Base-by-base conservation (phyloP, 2,888 invertebrate genomes). In the Aporophyla lueneburgensis region DNA sequence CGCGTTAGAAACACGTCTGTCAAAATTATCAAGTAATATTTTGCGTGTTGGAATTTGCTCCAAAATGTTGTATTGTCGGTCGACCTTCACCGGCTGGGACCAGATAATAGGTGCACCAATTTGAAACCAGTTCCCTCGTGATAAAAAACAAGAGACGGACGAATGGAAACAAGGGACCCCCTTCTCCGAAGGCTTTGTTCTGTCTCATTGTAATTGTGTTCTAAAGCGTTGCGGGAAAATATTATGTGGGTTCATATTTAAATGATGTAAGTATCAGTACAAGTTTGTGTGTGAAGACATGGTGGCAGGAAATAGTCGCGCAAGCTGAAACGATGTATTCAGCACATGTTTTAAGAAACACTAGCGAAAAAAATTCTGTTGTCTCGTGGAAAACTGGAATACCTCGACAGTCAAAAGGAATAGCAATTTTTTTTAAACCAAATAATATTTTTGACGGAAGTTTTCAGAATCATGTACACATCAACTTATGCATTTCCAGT, bases 21-120 rank as follows among this genome's bases (percentile, higher is more conserved):
- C 58, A 79, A 81, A 91, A 92, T 89, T 88, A 91, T 90, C 89
- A 87, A 90, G 90, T 90, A 93, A 95, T 95, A 95, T 95, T 96
- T 95, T 95, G 96, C 96, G 95, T 96, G 96, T 93, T 85, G 95
- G 96, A 96, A 96, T 96, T 93, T 94, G 93, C 91, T 95, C 93
- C 92, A 93, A 94, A 95, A 93, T 93, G 89, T 93, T 91, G 90
- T 93, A 93, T 93, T 94, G 94, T 93, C 91, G 92, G 90, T 90
- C 95, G 96, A 95, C 96, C 96, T 96, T 96, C 95, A 92, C 92
- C 92, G 93, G 88, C 91, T 91, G 93, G 92, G 93, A 91, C 89
- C 94, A 93, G 95, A 96, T 96, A 96, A 96, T 96, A 96, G 95
- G 95, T 93, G 95, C 92, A 94, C 93, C 94, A 96, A 96, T 96